Evolutionary conservation across 2,888 invertebrate genomes (phyloP), one percentile per base, ranked within the genome.

Genomic region (Chalcis sispes): DNA sequence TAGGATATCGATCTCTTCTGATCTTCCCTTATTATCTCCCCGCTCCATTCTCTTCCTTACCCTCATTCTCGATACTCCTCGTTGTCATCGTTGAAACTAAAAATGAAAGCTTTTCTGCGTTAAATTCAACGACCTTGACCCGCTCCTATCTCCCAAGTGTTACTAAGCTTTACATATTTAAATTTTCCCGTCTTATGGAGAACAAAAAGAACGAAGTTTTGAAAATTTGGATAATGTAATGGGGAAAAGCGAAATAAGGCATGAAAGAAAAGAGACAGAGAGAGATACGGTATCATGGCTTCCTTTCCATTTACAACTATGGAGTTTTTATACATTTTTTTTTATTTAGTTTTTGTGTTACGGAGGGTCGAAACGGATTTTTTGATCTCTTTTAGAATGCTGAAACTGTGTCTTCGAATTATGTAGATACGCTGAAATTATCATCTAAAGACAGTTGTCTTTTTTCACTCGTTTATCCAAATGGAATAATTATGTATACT

Each of bases 91-190:
- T 56, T 27, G 42, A 42, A 25, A n/a, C n/a, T n/a, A n/a, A n/a
- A n/a, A n/a, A n/a, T n/a, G 54, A 40, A n/a, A 8, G 32, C 20
- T 23, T n/a, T 1, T 18, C 40, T 32, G 62, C 67, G 67, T 74
- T 74, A 67, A 74, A 69, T 62, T 54, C 67, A 74, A 74, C 67
- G 74, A 69, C 67, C 69, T 62, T 67, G 74, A 74, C 74, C 67
- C 48, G 61, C 32, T 69, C 62, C 66, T 67, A 46, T 36, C 56
- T 48, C 27, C 65, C 23, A 40, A 36, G 50, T 56, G 36, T n/a
- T n/a, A n/a, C 42, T 23, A 32, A 62, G 62, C 62, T 74, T 74
- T 69, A 62, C 74, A 74, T 74, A 62, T 67, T 74, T 62, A 69
- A 69, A 74, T 74, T 61, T 25, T 25, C 67, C 7, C 7, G 36